These are phyloP conservation scores for Bubo blakistoni DNA, from an alignment of 2,113 vertebrate species.

Conservation along the genomic window DNA sequence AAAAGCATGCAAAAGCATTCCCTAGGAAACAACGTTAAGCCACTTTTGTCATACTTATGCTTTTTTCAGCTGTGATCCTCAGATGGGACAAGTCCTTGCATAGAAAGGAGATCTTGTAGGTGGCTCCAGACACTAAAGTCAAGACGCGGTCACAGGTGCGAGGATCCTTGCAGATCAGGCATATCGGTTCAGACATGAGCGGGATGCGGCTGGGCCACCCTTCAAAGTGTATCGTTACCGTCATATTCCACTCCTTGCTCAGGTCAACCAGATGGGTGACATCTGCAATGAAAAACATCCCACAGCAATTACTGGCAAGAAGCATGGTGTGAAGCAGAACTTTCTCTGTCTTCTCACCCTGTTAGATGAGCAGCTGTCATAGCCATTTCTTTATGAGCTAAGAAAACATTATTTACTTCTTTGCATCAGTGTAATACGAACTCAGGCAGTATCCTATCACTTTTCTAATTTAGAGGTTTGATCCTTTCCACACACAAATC, in stretches of 20 bases:
- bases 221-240: constrained; percentile 75
- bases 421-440: background rate
- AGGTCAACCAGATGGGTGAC: constrained; percentile 76
- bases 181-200: constrained; percentile 49
- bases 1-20: background rate
- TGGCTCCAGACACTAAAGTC: constrained; percentile 69
- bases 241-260: constrained; percentile 65
- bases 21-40: background rate
- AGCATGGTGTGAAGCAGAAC: background rate
- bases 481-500: background rate
- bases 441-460: too few species aligned
- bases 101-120: constrained; percentile 80
- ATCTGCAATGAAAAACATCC: constrained; percentile 45
- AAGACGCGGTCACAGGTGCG: constrained; percentile 70
- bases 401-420: background rate
- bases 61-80: constrained; percentile 76
- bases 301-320: background rate
- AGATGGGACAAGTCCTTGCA: constrained; percentile 81
- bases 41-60: constrained; percentile 73
- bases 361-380: background rate
- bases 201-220: background rate
- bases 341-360: background rate
- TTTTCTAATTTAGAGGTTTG: background rate
- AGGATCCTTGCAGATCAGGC: constrained; percentile 80
- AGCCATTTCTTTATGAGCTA: background rate